phyloP scores from a whole-genome alignment of 2,113 vertebrate species.

The Chascanopsetta lugubris region DNA sequence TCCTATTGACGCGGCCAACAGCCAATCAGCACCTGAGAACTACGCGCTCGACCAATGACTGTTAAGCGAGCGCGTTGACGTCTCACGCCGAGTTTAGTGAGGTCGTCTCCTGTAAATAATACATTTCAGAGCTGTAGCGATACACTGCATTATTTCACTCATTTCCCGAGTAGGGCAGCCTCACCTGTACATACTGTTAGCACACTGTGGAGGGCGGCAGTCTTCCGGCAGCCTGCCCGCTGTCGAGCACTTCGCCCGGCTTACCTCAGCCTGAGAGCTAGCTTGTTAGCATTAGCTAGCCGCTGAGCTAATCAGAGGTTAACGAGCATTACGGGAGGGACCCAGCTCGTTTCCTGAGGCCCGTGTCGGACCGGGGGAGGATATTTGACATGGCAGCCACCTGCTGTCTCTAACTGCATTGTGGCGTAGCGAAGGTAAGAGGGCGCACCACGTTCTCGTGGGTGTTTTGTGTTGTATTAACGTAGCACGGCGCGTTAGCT shows the following conservation, averaged over 20 bases:
- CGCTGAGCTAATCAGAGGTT: slow-evolving; percentile 66
- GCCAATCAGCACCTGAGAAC: slow-evolving; percentile 57
- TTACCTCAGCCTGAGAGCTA: slow-evolving; percentile 50
- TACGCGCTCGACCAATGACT: slow-evolving; percentile 44
- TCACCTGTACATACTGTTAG: slow-evolving; percentile 38
- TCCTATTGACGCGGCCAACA: slow-evolving; percentile 14
- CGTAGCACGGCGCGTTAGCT: slow-evolving; percentile 32
- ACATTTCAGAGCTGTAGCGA: slow-evolving; percentile 54
- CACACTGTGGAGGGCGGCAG: slow-evolving; percentile 37
- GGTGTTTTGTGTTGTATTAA: slow-evolving; percentile 25
- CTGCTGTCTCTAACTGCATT: slow-evolving; percentile 17
- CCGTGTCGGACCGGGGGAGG: slow-evolving; percentile 23
- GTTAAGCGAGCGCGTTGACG: slow-evolving; percentile 5
- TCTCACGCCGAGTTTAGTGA: slow-evolving; percentile 22
- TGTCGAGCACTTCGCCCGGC: slow-evolving; percentile 31
- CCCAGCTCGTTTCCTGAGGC: slow-evolving; percentile 25
- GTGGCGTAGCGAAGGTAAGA: slow-evolving; percentile 59
- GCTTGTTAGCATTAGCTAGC: slow-evolving; percentile 59
- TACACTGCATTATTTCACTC: slow-evolving; percentile 38
- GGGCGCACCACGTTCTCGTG: neutral
- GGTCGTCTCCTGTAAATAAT: slow-evolving; percentile 75
- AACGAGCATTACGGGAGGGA: slow-evolving; percentile 26
- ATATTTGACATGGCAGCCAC: slow-evolving; percentile 54
- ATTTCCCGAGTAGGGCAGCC: slow-evolving; percentile 23
- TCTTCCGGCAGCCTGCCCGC: slow-evolving; percentile 35